A percentile compares a stretch with the other conserved stretches of the same genome.
Evolutionary conservation across 2,888 invertebrate species (phyloP).

Genomic region (Melinaea marsaeus): DNA sequence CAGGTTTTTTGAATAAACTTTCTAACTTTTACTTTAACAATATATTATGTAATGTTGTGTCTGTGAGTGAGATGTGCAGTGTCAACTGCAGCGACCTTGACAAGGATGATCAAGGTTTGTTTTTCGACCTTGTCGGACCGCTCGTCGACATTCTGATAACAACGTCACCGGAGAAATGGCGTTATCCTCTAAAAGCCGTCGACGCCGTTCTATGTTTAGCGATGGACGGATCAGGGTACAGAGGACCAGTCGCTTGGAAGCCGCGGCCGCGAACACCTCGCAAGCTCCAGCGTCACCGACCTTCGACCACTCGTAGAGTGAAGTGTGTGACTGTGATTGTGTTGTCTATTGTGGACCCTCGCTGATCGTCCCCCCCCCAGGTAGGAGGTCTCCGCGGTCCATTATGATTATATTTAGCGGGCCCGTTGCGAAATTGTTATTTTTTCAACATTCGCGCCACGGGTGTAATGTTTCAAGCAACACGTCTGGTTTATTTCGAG

Average conservation of each 20-base stretch:
- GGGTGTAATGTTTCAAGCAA: conserved; percentile 69
- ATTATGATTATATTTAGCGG: conserved; percentile 22
- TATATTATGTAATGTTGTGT: too few species aligned
- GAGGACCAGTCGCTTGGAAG: conserved; percentile 69
- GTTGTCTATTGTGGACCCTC: conserved; percentile 44
- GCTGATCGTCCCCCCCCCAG: conserved; percentile 33
- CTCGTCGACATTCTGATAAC: conserved; percentile 45
- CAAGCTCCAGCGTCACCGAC: conserved; percentile 67
- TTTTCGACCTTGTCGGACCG: conserved; percentile 59
- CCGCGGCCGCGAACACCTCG: conserved; percentile 72
- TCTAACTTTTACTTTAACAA: too few species aligned
- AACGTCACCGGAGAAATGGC: conserved; percentile 57
- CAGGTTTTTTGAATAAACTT: too few species aligned
- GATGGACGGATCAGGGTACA: conserved; percentile 45
- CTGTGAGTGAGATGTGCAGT: too few species aligned
- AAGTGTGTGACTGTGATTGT: conserved; percentile 75
- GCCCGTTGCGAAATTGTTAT: conserved; percentile 30
- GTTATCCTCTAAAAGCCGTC: conserved; percentile 50
- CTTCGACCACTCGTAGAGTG: conserved; percentile 73
- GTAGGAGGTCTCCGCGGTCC: conserved; percentile 27
- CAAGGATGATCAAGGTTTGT: conserved; percentile 54
- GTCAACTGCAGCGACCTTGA: conserved; percentile 6
- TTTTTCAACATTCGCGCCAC: conserved; percentile 31
- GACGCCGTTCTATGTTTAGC: conserved; percentile 62
- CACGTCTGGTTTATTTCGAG: conserved; percentile 70